A percentile compares a stretch with the other conserved stretches of the same genome.
These are phyloP conservation scores for Epistrophe grossulariae DNA, from an alignment of 2,888 invertebrate species.

Conservation along the genomic window DNA sequence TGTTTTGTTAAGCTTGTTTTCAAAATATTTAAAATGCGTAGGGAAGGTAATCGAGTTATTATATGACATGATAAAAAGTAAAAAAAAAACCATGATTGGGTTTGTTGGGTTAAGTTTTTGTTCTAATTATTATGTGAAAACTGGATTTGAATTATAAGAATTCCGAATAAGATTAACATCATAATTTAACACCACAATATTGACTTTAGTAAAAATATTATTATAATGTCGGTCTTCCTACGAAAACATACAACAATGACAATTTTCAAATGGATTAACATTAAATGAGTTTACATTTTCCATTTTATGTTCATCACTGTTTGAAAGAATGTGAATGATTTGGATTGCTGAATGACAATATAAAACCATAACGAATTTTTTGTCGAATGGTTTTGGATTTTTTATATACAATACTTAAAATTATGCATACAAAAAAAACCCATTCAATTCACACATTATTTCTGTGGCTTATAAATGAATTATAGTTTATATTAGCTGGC, in stretches of 20 bases:
- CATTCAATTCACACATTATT: too few relatives aligned
- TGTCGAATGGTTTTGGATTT: neutral
- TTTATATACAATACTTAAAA: neutral
- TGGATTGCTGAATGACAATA: neutral
- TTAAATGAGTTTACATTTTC: neutral
- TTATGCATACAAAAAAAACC: too few relatives aligned
- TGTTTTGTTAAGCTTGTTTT: slow-evolving; percentile 21
- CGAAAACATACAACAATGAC: neutral
- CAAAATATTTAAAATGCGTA: slow-evolving; percentile 26
- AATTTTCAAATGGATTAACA: neutral
- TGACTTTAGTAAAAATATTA: neutral
- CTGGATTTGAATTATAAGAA: neutral
- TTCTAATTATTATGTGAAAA: slow-evolving; percentile 20
- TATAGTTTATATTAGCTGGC: too few relatives aligned
- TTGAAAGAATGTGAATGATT: slow-evolving; percentile 1
- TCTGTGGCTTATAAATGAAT: neutral
- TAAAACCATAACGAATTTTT: neutral
- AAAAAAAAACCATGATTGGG: neutral
- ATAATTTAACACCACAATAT: slow-evolving; percentile 1
- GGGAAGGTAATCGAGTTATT: slow-evolving; percentile 4
- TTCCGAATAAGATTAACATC: slow-evolving; percentile 27
- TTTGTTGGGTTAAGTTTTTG: neutral
- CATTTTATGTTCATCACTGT: slow-evolving; percentile 11
- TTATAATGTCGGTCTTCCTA: neutral
- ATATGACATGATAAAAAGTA: neutral